Evolutionary conservation across 2,113 vertebrate genomes (phyloP).

Genomic region (Sapajus apella): DNA sequence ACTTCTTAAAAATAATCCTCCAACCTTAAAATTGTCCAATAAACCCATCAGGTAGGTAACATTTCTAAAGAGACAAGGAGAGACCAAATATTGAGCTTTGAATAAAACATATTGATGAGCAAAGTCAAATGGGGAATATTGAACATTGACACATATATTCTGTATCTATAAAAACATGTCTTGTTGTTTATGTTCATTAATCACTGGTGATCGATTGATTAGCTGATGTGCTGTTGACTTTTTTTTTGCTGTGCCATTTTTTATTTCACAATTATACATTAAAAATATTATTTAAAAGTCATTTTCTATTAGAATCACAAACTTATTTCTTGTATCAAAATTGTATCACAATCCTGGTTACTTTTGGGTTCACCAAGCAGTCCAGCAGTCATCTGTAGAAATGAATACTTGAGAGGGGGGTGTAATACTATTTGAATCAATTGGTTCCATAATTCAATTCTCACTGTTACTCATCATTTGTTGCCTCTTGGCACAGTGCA

Average conservation of each 20-base stretch:
- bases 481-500: conserved; percentile 22
- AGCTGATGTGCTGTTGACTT: neutral
- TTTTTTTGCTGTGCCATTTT: neutral
- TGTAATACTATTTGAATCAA: neutral
- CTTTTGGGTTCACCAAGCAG: conserved; percentile 91
- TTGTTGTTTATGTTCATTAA: neutral
- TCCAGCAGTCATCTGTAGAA: conserved; percentile 93
- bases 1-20: neutral
- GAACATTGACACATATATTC: neutral
- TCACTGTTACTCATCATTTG: conserved; percentile 13
- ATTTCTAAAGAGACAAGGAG: conserved; percentile 7
- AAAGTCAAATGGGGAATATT: conserved; percentile 19
- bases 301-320: conserved; percentile 55
- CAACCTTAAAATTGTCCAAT: neutral
- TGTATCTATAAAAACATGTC: neutral
- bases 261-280: conserved; percentile 22
- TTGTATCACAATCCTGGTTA: conserved; percentile 87
- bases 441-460: neutral
- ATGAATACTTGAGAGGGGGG: conserved; percentile 70
- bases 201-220: neutral
- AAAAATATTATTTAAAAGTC: neutral
- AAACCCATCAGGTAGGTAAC: neutral
- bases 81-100: neutral
- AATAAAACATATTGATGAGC: neutral
- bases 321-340: conserved; percentile 87